Evolutionary conservation across 2,797 vertebrate genomes (phyloP), one percentile per base, ranked within the genome.

Genomic region (Pseudochirops cupreus): DNA sequence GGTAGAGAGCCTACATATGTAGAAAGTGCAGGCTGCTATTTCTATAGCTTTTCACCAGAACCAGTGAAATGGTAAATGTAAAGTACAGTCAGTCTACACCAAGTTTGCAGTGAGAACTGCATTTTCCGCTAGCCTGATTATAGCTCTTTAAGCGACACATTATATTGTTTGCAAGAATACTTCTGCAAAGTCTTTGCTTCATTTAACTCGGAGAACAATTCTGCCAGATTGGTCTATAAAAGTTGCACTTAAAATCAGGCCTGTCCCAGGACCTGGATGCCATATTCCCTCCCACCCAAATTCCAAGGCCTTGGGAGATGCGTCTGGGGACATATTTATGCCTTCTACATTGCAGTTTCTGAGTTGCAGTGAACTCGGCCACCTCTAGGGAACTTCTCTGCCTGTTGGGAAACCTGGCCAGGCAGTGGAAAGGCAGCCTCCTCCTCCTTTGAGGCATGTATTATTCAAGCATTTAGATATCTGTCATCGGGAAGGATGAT

Each of bases 381-480:
- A 96, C 97, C 98, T 98, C 74, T 97, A 97, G 97, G 97, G 98
- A 97, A 97, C 39, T 0, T 94, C 97, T 98, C 97, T 96, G 33
- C 94, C 97, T 97, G 96, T 96, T 96, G 96, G 97, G 98, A 98
- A 98, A 98, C 98, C 97, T 94, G 98, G 98, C 95, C 97, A 95
- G 97, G 96, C 97, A 98, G 98, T 97, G 98, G 97, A 91, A 98
- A 95, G 0, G 4, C 97, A 98, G 95, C 97, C 94, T 97, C 97
- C 97, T 92, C 26, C 67, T 91, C 92, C 95, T 87, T 24, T 95
- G 13, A 91, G 96, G 97, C 91, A 97, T 97, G 96, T 92, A 98
- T 98, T 98, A 98, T 97, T 97, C 91, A 98, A 98, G 98, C 98
- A 98, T 98, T 98, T 96, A 98, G 98, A 98, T 98, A 98, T 98